phyloP scores from a whole-genome alignment of 2,797 vertebrate species.

The Odontamblyopus rebecca region DNA sequence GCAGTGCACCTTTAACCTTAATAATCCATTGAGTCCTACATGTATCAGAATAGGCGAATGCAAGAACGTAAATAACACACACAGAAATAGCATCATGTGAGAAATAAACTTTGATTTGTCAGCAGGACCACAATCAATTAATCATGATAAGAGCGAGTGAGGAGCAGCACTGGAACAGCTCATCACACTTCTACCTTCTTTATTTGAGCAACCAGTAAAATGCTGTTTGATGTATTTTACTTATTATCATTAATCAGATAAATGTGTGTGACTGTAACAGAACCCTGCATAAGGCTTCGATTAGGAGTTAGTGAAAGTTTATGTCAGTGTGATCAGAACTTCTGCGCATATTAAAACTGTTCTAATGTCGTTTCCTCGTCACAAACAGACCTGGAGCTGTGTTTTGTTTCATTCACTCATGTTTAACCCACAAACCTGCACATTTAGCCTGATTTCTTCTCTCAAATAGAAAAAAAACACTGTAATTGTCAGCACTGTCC shows the following conservation, averaged over 20 bases:
- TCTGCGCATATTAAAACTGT: too few relatives aligned
- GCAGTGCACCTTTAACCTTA: too few relatives aligned
- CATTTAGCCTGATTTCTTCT: too few relatives aligned
- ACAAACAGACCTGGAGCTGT: too few relatives aligned
- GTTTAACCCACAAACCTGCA: too few relatives aligned
- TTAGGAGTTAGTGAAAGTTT: too few relatives aligned
- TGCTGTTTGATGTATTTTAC: not conserved
- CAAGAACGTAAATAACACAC: not conserved
- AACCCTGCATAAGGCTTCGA: too few relatives aligned
- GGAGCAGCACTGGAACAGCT: constrained; percentile 46
- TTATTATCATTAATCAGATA: not conserved
- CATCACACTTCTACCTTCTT: not conserved
- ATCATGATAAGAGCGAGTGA: constrained; percentile 65
- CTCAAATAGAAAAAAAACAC: too few relatives aligned
- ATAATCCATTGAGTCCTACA: not conserved
- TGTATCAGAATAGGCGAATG: not conserved
- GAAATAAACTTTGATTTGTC: constrained; percentile 20
- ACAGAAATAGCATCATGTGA: constrained; percentile 2
- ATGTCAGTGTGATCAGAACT: too few relatives aligned
- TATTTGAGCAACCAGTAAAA: not conserved
- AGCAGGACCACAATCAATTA: constrained; percentile 62
- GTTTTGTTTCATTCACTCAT: too few relatives aligned
- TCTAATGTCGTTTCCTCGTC: too few relatives aligned
- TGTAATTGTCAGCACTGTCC: too few relatives aligned
- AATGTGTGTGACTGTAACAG: not conserved